Evolutionary conservation across 2,113 vertebrate species (phyloP).

Genomic region (Litocranius walleri): DNA sequence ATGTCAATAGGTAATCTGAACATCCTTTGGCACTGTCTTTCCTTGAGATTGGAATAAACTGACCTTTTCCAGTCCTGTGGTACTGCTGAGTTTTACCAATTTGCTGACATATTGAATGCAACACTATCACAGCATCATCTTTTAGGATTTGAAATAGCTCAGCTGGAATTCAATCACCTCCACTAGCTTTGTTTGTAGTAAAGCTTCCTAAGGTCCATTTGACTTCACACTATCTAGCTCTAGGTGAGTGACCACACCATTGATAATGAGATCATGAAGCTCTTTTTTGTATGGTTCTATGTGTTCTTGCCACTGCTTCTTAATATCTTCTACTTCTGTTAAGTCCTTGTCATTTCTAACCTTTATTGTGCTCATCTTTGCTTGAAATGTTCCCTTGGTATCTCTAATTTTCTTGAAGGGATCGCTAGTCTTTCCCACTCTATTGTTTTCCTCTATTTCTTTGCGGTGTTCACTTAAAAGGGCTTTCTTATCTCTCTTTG

Average conservation of each 20-base stretch:
- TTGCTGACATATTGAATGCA: background rate
- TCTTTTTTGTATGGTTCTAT: background rate
- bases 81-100: background rate
- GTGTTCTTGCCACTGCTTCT: background rate
- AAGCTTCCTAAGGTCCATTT: background rate
- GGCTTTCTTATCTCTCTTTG: background rate
- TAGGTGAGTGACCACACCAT: background rate
- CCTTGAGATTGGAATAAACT: background rate
- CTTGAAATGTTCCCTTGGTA: background rate
- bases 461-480: background rate
- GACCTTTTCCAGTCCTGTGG: background rate
- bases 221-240: background rate
- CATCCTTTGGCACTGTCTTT: background rate
- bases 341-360: background rate
- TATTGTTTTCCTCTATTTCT: background rate
- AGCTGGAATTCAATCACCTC: background rate
- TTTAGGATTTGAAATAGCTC: background rate
- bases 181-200: background rate
- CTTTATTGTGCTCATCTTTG: background rate
- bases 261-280: background rate
- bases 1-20: background rate
- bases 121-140: background rate
- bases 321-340: background rate
- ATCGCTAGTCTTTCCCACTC: background rate
- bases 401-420: background rate